Evolutionary conservation across 2,113 vertebrate genomes (phyloP), one percentile per base, ranked within the genome.

Genomic region (Polypterus senegalus): DNA sequence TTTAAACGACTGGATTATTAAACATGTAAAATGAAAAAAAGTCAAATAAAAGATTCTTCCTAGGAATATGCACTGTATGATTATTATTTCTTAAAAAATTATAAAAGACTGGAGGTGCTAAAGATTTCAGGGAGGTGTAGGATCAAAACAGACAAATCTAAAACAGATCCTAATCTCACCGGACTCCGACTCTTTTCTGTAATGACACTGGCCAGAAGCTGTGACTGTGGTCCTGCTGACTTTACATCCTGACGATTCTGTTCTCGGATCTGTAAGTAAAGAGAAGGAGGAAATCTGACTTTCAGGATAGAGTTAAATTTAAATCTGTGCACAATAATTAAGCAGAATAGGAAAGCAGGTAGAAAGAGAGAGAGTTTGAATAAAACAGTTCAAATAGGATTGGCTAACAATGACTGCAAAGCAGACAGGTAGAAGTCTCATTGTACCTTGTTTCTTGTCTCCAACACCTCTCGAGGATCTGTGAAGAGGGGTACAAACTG

Each of bases 401-500:
- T 60, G 46, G 9, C 58, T 60, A 2, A 5, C 3, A 3, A n/a
- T 6, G 45, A 8, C 47, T 5, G 47, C 4, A 8, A 9, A 46
- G 9, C 27, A n/a, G n/a, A 48, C 59, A 4, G n/a, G 8, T 10
- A 55, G 49, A 57, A 45, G 43, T 2, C 4, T 9, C 1, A 3
- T 1, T 1, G 3, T 67, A 95, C 96, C 91, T 99, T 99, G 74
- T 99, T 98, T 63, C 96, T 81, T 70, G 97, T 97, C 77, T 97
- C 93, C 56, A 99, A 85, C 67, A 99, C 96, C 80, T 98, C 96
- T 70, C 87, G 87, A 0, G 96, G 95, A 78, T 98, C 94, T 0
- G 96, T 99, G 73, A 94, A 97, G 69, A 98, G 92, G 64, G 96
- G 95, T 73, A 98, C 95, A 48, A 99, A 99, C 84, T 93, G 94